phyloP scores from a whole-genome alignment of 2,797 vertebrate genomes.

The Odontamblyopus lacepedii region DNA sequence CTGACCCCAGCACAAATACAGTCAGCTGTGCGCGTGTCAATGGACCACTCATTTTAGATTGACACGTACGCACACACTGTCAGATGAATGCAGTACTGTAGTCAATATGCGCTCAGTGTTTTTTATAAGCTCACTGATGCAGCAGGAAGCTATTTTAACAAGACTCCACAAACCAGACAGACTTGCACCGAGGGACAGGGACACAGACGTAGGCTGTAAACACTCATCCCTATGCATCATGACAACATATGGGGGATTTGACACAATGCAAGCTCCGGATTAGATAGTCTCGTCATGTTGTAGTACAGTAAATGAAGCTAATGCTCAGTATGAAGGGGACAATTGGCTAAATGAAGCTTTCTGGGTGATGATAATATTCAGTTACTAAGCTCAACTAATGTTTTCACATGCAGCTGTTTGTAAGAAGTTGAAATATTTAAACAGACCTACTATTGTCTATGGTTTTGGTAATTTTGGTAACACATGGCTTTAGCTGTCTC shows the following conservation, averaged over 20 bases:
- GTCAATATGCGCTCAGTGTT: constrained; percentile 64
- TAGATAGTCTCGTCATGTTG: constrained; percentile 39
- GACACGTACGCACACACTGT: constrained; percentile 57
- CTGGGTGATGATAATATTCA: neutral
- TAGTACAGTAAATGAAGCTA: constrained; percentile 22
- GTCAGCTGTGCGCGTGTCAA: constrained; percentile 61
- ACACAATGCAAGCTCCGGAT: constrained; percentile 44
- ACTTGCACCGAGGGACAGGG: constrained; percentile 40
- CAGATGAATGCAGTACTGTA: constrained; percentile 74
- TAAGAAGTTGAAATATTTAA: neutral
- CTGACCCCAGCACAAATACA: constrained; percentile 70
- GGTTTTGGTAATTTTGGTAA: no score
- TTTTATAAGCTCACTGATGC: constrained; percentile 71
- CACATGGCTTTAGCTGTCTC: neutral
- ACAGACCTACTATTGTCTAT: neutral
- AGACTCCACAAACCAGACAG: constrained; percentile 53
- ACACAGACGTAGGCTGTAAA: constrained; percentile 25
- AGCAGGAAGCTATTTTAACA: constrained; percentile 76
- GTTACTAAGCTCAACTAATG: neutral
- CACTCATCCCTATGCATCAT: constrained; percentile 53
- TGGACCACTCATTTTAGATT: constrained; percentile 72
- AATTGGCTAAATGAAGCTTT: neutral
- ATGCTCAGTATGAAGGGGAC: constrained; percentile 9
- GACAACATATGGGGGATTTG: constrained; percentile 57
- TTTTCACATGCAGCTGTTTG: neutral